Base-by-base conservation (phyloP, 2,113 vertebrate species). In the Oophaga pumilio region DNA sequence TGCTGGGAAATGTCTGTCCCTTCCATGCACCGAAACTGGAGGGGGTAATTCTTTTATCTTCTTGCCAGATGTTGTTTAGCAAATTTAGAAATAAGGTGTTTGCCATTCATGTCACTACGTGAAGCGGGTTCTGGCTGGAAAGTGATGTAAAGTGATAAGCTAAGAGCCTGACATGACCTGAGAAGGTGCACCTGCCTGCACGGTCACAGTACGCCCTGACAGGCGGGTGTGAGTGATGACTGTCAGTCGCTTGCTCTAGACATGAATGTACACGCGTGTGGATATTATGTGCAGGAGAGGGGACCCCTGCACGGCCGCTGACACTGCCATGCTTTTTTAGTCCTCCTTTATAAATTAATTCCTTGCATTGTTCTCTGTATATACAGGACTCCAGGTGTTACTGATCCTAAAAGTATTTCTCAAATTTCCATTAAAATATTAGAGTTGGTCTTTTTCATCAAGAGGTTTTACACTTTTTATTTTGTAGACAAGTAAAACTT, bases 141-240 rank as follows among this genome's bases (percentile, higher is more conserved):
- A 43, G 74, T 14, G 12, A 53, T 4, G 74, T 11, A 26, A 28
- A 62, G 26, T 13, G 79, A 22, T 6, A 6, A 33, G 78, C 15
- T 3, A 80, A 66, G 62, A 50, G 60, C 79, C 59, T 82, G 80
- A 82, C 80, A 20, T 82, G 80, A 82, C 80, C 80, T 68, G 33
- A 20, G 57, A 43, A 20, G 52, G 26, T 82, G 57, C 80, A 82
- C 80, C 80, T 82, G 80, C 80, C 80, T 43, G 60, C 28, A 13
- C 14, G 28, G 50, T 24, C 50, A 81, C 57, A 13, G 20, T 10
- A 13, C 18, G 11, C 17, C 43, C 76, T 56, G 52, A 78, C 76
- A 78, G 18, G 7, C 52, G 52, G 76, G 76, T 78, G 52, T 24
- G 26, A 59, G 18, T 18, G 77, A 60, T 26, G 52, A 26, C 6